phyloP scores from a whole-genome alignment of 2,888 invertebrate genomes.

The Cryptops parisi region DNA sequence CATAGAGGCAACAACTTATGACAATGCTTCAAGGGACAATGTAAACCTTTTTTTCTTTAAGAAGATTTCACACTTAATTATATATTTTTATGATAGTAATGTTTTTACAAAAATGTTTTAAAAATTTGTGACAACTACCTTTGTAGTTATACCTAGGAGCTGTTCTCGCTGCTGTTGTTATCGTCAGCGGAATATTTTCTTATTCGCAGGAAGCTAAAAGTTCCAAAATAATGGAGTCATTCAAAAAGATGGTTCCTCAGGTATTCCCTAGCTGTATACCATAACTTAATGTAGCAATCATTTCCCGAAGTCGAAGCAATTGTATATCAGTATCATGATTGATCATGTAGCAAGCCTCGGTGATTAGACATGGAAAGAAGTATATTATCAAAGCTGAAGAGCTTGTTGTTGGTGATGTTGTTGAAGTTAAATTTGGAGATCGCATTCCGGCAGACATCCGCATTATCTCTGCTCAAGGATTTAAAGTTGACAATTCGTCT shows the following conservation, averaged over 20 bases:
- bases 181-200: constrained; percentile 54
- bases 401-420: constrained; percentile 28
- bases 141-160: constrained; percentile 44
- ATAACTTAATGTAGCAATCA: constrained; percentile 19
- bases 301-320: not conserved
- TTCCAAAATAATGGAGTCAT: constrained; percentile 66
- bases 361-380: constrained; percentile 30
- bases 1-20: constrained; percentile 27
- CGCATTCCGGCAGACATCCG: constrained; percentile 28
- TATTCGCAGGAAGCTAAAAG: constrained; percentile 59
- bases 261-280: too few relatives aligned
- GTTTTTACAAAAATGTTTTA: not conserved
- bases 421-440: constrained; percentile 23
- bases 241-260: constrained; percentile 51
- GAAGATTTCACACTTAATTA: not conserved
- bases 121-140: too few relatives aligned
- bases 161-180: constrained; percentile 48
- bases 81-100: not conserved
- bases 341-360: constrained; percentile 22
- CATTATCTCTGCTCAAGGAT: constrained; percentile 26
- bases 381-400: constrained; percentile 25
- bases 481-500: constrained; percentile 38
- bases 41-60: constrained; percentile 23
- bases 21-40: constrained; percentile 32
- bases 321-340: too few relatives aligned